Evolutionary conservation across 2,113 vertebrate genomes (phyloP), one percentile per base, ranked within the genome.

Genomic region (Excalfactoria chinensis): DNA sequence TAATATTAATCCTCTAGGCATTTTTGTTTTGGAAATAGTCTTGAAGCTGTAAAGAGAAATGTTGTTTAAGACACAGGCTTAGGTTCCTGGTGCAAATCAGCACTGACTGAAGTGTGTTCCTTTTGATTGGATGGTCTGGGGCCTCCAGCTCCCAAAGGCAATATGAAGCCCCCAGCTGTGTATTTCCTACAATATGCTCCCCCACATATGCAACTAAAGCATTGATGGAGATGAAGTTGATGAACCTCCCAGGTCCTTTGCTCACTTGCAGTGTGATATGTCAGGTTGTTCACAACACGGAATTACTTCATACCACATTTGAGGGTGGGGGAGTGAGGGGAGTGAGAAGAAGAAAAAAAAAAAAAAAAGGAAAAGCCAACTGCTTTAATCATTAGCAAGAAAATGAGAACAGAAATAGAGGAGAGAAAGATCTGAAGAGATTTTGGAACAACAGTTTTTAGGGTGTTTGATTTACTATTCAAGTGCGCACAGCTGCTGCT

Each of bases 381-480:
- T 58, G 30, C 67, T 62, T 91, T 85, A 83, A 89, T 79, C 48
- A 58, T 95, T 93, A 94, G n/a, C 43, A 91, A 93, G 77, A 56
- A 89, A 94, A 93, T 88, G 73, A 89, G 90, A 94, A 84, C 75
- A 93, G 90, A 94, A 96, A 93, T 67, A 89, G 92, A 78, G 71
- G 56, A 89, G 58, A 60, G 74, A 76, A 91, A 56, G 83, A 88
- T 97, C 94, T 97, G 94, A 93, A 91, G 96, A 95, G 93, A 93
- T 93, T 93, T 95, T 93, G 90, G 88, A 80, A 94, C 77, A 76
- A 95, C 92, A 81, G 91, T 95, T 96, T 95, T 93, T 75, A 94
- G 94, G 92, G 97, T 93, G 91, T 95, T 96, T 97, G 97, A 97
- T 96, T 97, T 95, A 97, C 96, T 97, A 96, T 97, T 97, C 96